Conservation (phyloP, 1,140 invertebrate genomes). For the Heliothis virescens region DNA sequence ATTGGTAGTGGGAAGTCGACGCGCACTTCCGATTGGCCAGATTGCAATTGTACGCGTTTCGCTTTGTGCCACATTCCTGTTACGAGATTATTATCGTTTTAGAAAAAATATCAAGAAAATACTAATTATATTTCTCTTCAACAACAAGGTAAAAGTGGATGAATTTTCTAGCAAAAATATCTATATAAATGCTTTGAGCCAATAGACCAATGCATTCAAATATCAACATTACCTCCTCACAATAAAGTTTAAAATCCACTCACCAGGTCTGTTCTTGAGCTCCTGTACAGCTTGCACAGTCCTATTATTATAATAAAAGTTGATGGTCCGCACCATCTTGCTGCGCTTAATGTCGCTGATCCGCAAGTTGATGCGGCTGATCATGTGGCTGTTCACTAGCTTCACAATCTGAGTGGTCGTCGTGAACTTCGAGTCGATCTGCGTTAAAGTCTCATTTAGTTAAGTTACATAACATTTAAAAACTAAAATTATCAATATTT, state of each 20-base stretch:
- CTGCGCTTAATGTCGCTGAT: slow-evolving; percentile 98
- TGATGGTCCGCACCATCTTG: slow-evolving; percentile 98
- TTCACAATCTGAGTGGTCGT: slow-evolving; percentile 99
- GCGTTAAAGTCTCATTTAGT: slow-evolving; percentile 51
- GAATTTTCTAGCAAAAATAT: too few species aligned
- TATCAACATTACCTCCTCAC: background rate
- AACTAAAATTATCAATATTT: background rate
- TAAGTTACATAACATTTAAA: background rate
- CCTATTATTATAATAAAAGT: slow-evolving; percentile 98
- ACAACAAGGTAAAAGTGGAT: too few species aligned
- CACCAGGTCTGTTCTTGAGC: slow-evolving; percentile 96
- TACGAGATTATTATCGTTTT: background rate
- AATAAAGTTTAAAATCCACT: slow-evolving; percentile 48
- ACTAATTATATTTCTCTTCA: too few species aligned
- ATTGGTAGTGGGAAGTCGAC: slow-evolving; percentile 98
- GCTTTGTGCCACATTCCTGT: slow-evolving; percentile 98
- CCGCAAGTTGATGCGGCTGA: slow-evolving; percentile 96
- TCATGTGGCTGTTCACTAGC: slow-evolving; percentile 96
- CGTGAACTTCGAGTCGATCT: slow-evolving; percentile 98
- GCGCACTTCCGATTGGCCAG: slow-evolving; percentile 97
- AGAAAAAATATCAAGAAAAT: too few species aligned
- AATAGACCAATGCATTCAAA: background rate
- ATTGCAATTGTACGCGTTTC: slow-evolving; percentile 94
- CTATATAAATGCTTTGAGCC: background rate
- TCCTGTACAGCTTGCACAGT: slow-evolving; percentile 98